Evolutionary conservation across 2,113 vertebrate genomes (phyloP).

Genomic region (Callipepla squamata): DNA sequence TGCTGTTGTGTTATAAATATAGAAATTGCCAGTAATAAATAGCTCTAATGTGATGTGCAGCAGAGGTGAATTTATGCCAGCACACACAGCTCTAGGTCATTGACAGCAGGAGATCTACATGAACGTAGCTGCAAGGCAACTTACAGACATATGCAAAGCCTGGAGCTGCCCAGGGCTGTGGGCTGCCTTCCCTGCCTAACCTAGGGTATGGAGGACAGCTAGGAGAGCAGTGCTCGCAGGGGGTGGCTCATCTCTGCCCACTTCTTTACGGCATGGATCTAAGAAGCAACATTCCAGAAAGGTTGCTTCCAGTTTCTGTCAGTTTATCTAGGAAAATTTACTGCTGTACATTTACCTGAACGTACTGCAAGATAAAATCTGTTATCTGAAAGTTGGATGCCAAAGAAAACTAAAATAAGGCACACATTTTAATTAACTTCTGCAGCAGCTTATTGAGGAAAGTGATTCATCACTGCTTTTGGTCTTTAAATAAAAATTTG

Average conservation of each 20-base stretch:
- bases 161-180: fast-evolving
- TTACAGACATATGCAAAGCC: background rate
- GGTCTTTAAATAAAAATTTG: conserved; percentile 22
- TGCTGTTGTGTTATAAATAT: background rate
- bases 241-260: background rate
- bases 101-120: background rate
- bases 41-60: background rate
- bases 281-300: background rate
- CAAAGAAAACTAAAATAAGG: conserved; percentile 9
- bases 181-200: background rate
- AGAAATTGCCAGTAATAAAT: background rate
- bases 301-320: background rate
- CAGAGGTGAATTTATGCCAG: background rate
- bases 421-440: conserved; percentile 24
- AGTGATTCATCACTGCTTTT: background rate
- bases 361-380: background rate
- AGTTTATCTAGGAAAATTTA: background rate
- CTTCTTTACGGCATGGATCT: background rate
- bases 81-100: background rate
- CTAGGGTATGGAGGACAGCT: background rate
- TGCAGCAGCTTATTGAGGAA: conserved; percentile 23
- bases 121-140: background rate
- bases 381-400: background rate
- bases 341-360: background rate
- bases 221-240: fast-evolving